Evolutionary conservation across 2,888 invertebrate species (phyloP), one percentile per base, ranked within the genome.

Genomic region (Thymelicus sylvestris): DNA sequence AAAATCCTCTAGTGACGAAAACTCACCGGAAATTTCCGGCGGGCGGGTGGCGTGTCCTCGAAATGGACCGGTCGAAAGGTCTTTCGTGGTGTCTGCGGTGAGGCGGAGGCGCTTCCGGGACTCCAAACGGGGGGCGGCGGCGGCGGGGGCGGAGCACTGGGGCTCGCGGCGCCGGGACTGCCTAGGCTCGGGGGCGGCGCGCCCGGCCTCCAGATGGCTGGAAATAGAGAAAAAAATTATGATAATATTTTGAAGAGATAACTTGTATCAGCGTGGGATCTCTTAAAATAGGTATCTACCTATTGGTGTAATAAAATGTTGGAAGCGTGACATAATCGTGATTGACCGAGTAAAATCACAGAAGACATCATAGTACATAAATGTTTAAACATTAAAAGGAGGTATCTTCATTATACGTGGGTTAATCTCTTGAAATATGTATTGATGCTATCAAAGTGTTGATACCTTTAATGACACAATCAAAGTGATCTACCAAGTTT

Each of bases 51-150:
- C 19, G 92, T 90, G 66, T 93, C 92, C 73, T 92, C 93, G 81
- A 92, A 90, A 81, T 95, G 96, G 63, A 98, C 96, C 6, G 98
- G 97, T 74, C 96, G 95, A 92, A 97, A 98, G 85, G 96, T 95
- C 88, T 97, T 97, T 78, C 97, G 95, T 77, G 96, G 96, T 41
- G 95, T 90, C 67, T 95, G 95, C 55, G 97, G 97, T 81, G 97
- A 97, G 48, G 97, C 95, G 75, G 95, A 95, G 63, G 96, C 95
- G 79, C 95, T 95, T 76, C 95, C 95, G 12, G 98, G 97, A 41
- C 96, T 96, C 98, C 98, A 98, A 77, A 97, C 94, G 24, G 97
- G 95, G 62, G 95, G 95, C 71, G 96, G 94, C 67, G 96, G 95
- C 75, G 95, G 95, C 79, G 93, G 94, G 73, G 95, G 93, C 74